Percentiles rank a stretch among this genome's conserved stretches.
phyloP scores from a whole-genome alignment of 1,140 invertebrate genomes.

The Achroia grisella region DNA sequence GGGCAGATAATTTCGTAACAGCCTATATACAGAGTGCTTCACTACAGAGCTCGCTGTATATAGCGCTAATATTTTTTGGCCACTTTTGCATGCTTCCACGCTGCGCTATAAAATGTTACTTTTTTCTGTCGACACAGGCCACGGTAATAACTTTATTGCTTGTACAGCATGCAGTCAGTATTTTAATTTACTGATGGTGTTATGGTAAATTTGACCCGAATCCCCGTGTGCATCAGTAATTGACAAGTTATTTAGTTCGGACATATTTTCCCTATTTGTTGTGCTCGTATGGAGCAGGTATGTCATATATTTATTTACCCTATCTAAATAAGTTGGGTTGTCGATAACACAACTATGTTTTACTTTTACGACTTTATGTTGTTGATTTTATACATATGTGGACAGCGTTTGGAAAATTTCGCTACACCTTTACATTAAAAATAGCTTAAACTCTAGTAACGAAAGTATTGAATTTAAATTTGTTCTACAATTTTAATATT shows the following conservation, averaged over 20 bases:
- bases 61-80: conserved; percentile 47
- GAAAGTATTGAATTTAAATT: too few relatives aligned
- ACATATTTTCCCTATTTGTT: too few relatives aligned
- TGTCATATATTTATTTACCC: background rate
- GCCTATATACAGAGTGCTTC: too few relatives aligned
- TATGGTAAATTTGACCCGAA: conserved; percentile 2
- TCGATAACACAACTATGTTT: background rate
- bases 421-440: too few relatives aligned
- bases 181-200: conserved; percentile 32
- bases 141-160: conserved; percentile 46
- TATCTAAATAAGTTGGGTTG: background rate
- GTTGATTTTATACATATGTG: too few relatives aligned
- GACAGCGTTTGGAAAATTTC: too few relatives aligned
- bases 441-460: too few relatives aligned
- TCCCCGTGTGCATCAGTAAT: too few relatives aligned
- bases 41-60: conserved; percentile 27
- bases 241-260: too few relatives aligned
- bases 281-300: too few relatives aligned
- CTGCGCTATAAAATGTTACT: conserved; percentile 20
- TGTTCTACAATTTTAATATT: too few relatives aligned
- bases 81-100: conserved; percentile 32
- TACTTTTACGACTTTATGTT: background rate
- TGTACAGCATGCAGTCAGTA: conserved; percentile 28
- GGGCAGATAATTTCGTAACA: too few relatives aligned
- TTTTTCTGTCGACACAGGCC: conserved; percentile 25